These are phyloP conservation scores for Kradibia gibbosae DNA, from an alignment of 1,140 invertebrate genomes.

Conservation along the genomic window DNA sequence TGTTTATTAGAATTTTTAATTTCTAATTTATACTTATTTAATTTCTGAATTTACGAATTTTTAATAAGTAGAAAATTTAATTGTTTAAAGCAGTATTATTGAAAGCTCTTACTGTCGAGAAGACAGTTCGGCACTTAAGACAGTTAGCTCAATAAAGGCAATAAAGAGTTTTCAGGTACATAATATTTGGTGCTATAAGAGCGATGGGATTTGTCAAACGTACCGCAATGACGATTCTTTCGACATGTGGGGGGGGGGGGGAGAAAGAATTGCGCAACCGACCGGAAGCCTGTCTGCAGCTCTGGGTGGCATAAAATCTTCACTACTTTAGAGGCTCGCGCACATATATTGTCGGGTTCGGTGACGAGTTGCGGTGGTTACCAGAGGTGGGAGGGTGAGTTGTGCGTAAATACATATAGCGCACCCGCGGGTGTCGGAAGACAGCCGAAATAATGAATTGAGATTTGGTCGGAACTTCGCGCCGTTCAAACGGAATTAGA, in stretches of 20 bases:
- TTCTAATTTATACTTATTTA: too few relatives aligned
- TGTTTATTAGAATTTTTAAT: too few relatives aligned
- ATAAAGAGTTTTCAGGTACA: too few relatives aligned
- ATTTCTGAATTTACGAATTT: too few relatives aligned
- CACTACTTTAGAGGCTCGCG: not conserved
- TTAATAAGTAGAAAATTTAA: too few relatives aligned
- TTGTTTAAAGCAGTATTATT: too few relatives aligned
- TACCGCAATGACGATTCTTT: not conserved
- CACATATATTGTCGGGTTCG: not conserved
- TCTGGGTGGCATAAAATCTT: not conserved
- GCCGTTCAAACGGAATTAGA: slow-evolving; percentile 6
- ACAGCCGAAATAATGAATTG: slow-evolving; percentile 34
- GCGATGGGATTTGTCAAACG: not conserved
- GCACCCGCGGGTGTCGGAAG: not conserved
- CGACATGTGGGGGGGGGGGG: too few relatives aligned
- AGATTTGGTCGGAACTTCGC: slow-evolving; percentile 6
- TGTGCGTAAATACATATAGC: slow-evolving; percentile 27
- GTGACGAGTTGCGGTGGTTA: too few relatives aligned
- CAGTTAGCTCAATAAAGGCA: too few relatives aligned
- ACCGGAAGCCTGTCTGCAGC: not conserved
- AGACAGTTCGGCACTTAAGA: too few relatives aligned
- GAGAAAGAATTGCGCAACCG: not conserved
- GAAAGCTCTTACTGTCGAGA: too few relatives aligned
- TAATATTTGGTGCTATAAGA: not conserved
- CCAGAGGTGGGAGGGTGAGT: not conserved